Evolutionary conservation across 1,140 invertebrate species (phyloP).

Genomic region (Sitophilus oryzae): DNA sequence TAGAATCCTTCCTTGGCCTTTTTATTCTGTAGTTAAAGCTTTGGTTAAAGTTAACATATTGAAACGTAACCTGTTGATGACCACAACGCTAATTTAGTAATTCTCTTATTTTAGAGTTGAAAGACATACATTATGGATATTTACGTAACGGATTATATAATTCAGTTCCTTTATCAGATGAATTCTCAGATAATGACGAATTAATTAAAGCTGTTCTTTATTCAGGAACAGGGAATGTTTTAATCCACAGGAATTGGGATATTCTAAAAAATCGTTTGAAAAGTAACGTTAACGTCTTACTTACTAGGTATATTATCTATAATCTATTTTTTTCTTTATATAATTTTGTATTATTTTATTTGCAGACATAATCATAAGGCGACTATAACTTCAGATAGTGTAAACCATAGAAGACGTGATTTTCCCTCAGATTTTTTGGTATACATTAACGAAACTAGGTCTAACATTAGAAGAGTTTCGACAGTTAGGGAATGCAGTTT

Average conservation of each 20-base stretch:
- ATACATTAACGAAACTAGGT: constrained; percentile 43
- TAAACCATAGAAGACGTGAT: constrained; percentile 33
- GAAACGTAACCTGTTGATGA: too few relatives aligned
- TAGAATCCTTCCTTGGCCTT: too few relatives aligned
- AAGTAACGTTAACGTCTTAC: constrained; percentile 32
- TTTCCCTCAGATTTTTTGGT: constrained; percentile 37
- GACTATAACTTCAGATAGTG: constrained; percentile 39
- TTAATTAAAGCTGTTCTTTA: constrained; percentile 39
- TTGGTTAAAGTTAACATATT: too few relatives aligned
- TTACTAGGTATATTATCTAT: constrained; percentile 37
- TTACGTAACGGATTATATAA: constrained; percentile 34
- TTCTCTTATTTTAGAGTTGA: constrained; percentile 37
- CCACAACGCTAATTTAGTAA: too few relatives aligned
- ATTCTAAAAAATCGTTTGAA: constrained; percentile 37
- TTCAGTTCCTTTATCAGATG: constrained; percentile 33
- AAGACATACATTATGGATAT: constrained; percentile 40
- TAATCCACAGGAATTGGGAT: constrained; percentile 37
- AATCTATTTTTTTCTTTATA: too few relatives aligned
- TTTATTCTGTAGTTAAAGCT: too few relatives aligned
- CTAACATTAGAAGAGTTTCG: constrained; percentile 39
- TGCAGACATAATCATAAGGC: constrained; percentile 40
- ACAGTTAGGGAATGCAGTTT: constrained; percentile 40
- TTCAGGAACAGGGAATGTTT: constrained; percentile 38
- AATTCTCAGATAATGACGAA: constrained; percentile 40
- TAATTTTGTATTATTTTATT: too few relatives aligned